Evolutionary conservation across 2,797 vertebrate species (phyloP).

Genomic region (Potorous gilbertii): DNA sequence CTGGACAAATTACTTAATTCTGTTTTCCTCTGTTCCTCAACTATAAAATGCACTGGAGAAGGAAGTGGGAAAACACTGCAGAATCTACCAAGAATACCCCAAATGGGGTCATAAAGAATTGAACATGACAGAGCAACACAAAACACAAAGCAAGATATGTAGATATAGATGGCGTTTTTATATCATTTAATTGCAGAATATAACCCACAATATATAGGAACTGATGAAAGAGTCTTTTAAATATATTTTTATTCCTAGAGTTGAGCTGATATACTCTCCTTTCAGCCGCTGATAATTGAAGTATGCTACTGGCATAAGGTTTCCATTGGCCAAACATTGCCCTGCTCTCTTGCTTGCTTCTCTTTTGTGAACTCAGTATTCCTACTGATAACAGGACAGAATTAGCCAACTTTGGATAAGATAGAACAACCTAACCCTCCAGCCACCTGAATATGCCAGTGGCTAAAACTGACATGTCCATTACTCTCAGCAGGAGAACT

Average conservation of each 20-base stretch:
- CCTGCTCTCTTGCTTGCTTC: neutral
- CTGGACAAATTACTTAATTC: neutral
- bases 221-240: conserved; percentile 30
- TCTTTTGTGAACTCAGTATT: conserved; percentile 53
- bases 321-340: conserved; percentile 33
- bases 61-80: neutral
- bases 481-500: neutral
- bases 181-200: conserved; percentile 39
- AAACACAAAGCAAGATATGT: neutral
- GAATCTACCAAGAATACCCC: neutral
- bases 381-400: conserved; percentile 57
- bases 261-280: conserved; percentile 9
- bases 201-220: conserved; percentile 39
- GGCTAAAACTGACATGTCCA: neutral
- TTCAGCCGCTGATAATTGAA: conserved; percentile 59
- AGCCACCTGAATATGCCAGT: neutral
- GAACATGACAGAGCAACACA: neutral
- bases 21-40: neutral
- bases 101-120: neutral
- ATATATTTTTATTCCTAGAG: neutral
- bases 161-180: neutral
- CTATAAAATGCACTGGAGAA: too few species aligned
- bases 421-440: neutral
- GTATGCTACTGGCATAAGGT: conserved; percentile 48
- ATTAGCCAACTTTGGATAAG: conserved; percentile 45